Percentiles rank a stretch among this genome's conserved stretches.
phyloP scores from a whole-genome alignment of 1,140 invertebrate species.

The Bombus confusus region DNA sequence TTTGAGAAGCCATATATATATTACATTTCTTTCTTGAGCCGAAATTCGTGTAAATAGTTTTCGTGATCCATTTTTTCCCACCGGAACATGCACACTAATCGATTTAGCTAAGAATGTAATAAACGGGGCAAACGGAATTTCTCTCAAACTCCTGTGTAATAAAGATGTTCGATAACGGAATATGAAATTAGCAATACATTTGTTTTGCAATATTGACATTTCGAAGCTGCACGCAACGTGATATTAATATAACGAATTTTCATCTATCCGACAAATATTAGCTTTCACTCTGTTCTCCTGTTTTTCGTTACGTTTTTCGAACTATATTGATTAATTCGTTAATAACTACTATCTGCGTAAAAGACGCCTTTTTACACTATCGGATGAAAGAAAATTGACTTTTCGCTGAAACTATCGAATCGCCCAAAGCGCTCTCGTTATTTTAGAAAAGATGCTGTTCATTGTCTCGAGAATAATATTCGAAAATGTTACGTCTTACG shows the following conservation, averaged over 20 bases:
- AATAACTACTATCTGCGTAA: too few species aligned
- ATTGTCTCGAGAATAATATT: background rate
- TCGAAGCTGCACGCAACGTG: background rate
- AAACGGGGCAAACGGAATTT: background rate
- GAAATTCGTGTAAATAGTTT: background rate
- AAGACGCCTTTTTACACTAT: too few species aligned
- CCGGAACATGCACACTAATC: background rate
- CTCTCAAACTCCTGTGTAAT: background rate
- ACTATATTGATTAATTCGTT: too few species aligned
- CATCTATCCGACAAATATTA: too few species aligned
- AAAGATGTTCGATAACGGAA: background rate
- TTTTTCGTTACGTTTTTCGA: too few species aligned
- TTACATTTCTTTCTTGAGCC: background rate
- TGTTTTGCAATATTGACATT: background rate
- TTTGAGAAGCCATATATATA: background rate
- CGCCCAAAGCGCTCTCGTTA: background rate
- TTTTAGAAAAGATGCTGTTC: background rate
- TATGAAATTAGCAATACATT: background rate
- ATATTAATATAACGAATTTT: background rate
- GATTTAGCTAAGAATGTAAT: slow-evolving; percentile 6
- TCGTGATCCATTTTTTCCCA: too few species aligned
- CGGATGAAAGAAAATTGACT: background rate
- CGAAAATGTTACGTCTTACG: too few species aligned
- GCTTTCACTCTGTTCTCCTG: too few species aligned
- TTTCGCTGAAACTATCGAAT: background rate